These are phyloP conservation scores for Calcarius ornatus DNA, from an alignment of 2,113 vertebrate species.

Conservation along the genomic window DNA sequence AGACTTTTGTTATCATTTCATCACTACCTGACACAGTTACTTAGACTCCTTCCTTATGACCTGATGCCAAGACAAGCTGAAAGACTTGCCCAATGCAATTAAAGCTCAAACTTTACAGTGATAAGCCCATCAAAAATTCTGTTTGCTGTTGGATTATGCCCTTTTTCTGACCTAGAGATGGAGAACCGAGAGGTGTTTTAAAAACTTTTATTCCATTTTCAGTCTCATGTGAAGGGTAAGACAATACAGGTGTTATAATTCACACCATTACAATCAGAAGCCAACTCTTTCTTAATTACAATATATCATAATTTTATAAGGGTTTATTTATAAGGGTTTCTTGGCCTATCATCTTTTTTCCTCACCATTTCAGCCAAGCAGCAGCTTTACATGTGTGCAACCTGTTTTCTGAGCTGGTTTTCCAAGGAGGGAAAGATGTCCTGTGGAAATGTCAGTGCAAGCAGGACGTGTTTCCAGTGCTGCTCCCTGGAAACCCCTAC, in stretches of 20 bases:
- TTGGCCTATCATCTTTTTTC: neutral
- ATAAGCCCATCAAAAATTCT: neutral
- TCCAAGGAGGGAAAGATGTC: neutral
- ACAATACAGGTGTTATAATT: neutral
- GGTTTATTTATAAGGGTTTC: neutral
- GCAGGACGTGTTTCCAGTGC: rapidly evolving
- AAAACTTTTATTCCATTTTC: neutral
- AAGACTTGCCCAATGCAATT: neutral
- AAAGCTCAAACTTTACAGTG: neutral
- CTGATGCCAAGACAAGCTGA: neutral
- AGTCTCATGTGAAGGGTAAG: neutral
- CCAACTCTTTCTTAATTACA: neutral
- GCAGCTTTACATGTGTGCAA: neutral
- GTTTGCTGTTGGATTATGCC: neutral
- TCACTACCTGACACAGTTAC: neutral
- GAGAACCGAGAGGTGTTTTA: neutral
- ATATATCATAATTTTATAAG: neutral
- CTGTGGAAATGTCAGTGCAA: neutral
- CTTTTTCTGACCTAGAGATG: neutral
- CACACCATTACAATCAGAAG: neutral
- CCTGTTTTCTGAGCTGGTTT: neutral
- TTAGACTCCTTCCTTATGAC: neutral
- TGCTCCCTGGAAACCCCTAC: neutral
- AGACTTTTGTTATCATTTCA: neutral
- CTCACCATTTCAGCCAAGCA: neutral